Conservation (phyloP, 1,140 invertebrate genomes). For the Belonocnema kinseyi region DNA sequence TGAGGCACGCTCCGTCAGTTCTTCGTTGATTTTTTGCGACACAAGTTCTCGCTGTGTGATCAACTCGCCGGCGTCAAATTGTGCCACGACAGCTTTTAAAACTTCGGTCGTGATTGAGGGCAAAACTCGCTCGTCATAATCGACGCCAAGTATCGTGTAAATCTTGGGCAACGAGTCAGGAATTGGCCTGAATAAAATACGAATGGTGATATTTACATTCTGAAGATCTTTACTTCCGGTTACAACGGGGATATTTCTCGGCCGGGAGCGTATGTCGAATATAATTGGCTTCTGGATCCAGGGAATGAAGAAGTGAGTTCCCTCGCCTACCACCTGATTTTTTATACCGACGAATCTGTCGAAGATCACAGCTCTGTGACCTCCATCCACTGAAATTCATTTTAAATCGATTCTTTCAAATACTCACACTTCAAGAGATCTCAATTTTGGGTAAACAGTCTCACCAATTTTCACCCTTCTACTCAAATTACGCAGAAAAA, state of each 20-base stretch:
- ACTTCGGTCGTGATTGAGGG: constrained; percentile 99
- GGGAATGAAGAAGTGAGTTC: constrained; percentile 99
- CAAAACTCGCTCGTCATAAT: constrained; percentile 98
- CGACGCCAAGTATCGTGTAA: constrained; percentile 96
- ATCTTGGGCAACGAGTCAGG: constrained; percentile 93
- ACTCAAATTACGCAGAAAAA: no score
- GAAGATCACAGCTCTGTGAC: constrained; percentile 98
- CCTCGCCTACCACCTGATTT: constrained; percentile 94
- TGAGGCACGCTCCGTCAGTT: constrained; percentile 92
- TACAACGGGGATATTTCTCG: constrained; percentile 96
- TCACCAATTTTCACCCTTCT: no score
- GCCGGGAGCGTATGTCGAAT: constrained; percentile 97
- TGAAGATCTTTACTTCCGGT: constrained; percentile 99
- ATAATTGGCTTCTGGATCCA: constrained; percentile 99
- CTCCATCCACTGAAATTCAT: constrained; percentile 94
- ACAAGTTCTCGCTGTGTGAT: constrained; percentile 99
- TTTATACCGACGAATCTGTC: constrained; percentile 98
- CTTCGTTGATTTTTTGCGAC: constrained; percentile 95
- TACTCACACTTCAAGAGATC: no score
- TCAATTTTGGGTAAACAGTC: no score
- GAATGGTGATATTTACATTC: constrained; percentile 99
- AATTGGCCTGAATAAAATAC: constrained; percentile 96
- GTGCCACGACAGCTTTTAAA: constrained; percentile 98
- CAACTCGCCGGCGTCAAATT: constrained; percentile 99
- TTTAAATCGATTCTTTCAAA: constrained; percentile 9